Percentiles rank a stretch among this genome's conserved stretches.
These are phyloP conservation scores for Gymnogyps californianus DNA, from an alignment of 2,113 vertebrate species.

Conservation along the genomic window DNA sequence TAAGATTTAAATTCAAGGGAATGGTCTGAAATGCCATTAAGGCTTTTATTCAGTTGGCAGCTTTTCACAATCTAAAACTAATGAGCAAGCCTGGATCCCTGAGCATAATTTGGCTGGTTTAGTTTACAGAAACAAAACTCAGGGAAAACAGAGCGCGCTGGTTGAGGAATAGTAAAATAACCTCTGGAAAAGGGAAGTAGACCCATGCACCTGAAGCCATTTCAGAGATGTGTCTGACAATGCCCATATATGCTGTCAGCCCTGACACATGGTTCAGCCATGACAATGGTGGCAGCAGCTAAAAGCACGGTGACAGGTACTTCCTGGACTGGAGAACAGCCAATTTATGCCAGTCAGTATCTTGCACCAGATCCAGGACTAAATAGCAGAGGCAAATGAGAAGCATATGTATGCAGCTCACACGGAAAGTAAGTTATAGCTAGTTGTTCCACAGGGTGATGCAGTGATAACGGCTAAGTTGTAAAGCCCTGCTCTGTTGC, in stretches of 20 bases:
- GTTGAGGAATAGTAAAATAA: not conserved
- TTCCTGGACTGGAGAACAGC: not conserved
- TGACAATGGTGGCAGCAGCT: not conserved
- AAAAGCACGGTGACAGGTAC: not conserved
- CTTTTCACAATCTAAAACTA: not conserved
- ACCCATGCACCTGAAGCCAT: not conserved
- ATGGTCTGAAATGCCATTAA: not conserved
- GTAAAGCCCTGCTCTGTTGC: not conserved
- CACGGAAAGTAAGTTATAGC: not conserved
- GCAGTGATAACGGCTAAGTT: not conserved
- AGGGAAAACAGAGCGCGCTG: not conserved
- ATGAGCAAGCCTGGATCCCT: not conserved
- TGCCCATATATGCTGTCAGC: not conserved
- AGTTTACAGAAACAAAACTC: not conserved
- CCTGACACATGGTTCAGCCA: not conserved
- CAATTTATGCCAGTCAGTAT: not conserved
- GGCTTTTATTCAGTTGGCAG: not conserved
- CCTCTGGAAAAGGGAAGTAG: not conserved
- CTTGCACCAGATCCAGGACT: not conserved
- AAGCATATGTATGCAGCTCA: not conserved
- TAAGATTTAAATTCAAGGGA: not conserved
- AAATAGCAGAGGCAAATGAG: not conserved
- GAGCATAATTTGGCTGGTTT: not conserved
- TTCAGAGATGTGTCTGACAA: not conserved
- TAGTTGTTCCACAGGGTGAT: not conserved